phyloP scores from a whole-genome alignment of 2,888 invertebrate species.

The Yponomeuta sedellus region DNA sequence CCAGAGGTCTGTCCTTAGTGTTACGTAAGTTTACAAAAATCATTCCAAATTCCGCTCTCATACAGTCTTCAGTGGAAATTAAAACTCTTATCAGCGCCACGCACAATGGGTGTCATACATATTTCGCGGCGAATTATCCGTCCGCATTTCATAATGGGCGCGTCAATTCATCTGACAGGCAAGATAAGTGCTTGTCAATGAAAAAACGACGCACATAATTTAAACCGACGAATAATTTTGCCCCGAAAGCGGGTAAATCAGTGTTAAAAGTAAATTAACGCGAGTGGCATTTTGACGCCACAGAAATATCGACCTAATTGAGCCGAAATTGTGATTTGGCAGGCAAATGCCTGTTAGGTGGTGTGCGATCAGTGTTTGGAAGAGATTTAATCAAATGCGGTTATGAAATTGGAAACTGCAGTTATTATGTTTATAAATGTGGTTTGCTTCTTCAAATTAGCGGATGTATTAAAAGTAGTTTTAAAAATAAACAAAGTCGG shows the following conservation, averaged over 20 bases:
- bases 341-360: no score
- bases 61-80: neutral
- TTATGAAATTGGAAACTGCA: no score
- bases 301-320: neutral
- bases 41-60: neutral
- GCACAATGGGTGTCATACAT: neutral
- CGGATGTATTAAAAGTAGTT: no score
- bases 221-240: constrained; percentile 24
- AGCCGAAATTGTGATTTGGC: neutral
- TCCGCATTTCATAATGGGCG: constrained; percentile 8
- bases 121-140: constrained; percentile 3
- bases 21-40: neutral
- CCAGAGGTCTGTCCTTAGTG: no score
- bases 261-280: neutral
- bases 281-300: neutral
- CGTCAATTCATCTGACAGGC: constrained; percentile 23
- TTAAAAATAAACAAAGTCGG: no score
- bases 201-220: constrained; percentile 29
- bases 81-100: constrained; percentile 3
- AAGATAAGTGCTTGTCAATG: constrained; percentile 31
- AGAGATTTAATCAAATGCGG: no score
- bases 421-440: no score
- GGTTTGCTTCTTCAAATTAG: no score
- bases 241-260: neutral
- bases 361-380: no score